Evolutionary conservation across 2,888 invertebrate species (phyloP), one percentile per base, ranked within the genome.

Genomic region (Aleiodes alternator): DNA sequence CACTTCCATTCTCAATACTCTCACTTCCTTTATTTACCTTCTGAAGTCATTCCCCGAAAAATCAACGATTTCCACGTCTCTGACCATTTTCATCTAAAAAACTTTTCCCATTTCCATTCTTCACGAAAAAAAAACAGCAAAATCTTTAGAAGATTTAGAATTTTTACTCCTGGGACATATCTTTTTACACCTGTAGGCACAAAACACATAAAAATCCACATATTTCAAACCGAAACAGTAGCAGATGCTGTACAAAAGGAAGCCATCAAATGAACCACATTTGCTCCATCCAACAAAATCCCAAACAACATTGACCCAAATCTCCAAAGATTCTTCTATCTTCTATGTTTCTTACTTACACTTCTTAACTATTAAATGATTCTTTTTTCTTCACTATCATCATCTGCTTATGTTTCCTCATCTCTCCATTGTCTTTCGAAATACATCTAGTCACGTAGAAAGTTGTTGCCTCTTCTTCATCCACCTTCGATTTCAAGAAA

Each of bases 241-340:
- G 53, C 72, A 61, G 48, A 53, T 72, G 38, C 51, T 38, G 14
- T 9, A 29, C 8, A 7, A 14, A n/a, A 11, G 9, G 43, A 43
- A 43, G 38, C 14, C 14, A 64, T 64, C 64, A 64, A 64, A 48
- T 23, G 16, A 48, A 64, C 51, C 61, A 50, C 31, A 4, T 53
- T 34, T 31, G 29, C 53, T 69, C 14, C 9, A 34, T n/a, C n/a
- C 14, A n/a, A 7, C 23, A 8, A n/a, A 14, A 31, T 56, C 48
- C 38, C 55, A 23, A n/a, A 38, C 55, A 43, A 29, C 68, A 38
- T n/a, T 23, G 55, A 74, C 69, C 61, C 43, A 14, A 61, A 61
- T 61, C 72, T 78, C 76, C 75, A 75, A 72, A 75, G 75, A 16
- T n/a, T 29, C 59, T 51, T n/a, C 75, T 29, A 23, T 72, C 75